Percentiles rank a stretch among this genome's conserved stretches.
Conservation (phyloP, 2,113 vertebrate species). For the Pterocles orientalis region DNA sequence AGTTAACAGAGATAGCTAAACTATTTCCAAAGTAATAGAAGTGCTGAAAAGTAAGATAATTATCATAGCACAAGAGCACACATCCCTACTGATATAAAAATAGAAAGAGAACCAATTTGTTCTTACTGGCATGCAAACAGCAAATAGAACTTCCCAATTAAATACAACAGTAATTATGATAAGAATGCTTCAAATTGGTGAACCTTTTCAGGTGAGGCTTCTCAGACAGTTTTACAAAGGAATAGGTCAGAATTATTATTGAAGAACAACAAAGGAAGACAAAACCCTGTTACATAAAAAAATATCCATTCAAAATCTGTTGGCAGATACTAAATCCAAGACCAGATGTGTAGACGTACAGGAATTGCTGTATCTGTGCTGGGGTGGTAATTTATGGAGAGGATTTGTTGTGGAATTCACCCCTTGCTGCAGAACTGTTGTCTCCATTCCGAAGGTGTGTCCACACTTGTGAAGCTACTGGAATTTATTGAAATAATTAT, state of each 20-base stretch:
- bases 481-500: constrained; percentile 46
- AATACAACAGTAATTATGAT: background rate
- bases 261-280: background rate
- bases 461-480: constrained; percentile 6
- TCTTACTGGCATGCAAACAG: background rate
- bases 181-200: background rate
- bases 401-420: constrained; percentile 25
- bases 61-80: background rate
- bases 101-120: background rate
- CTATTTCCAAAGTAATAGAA: background rate
- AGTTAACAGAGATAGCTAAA: background rate
- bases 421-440: background rate
- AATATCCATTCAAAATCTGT: background rate
- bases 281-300: background rate
- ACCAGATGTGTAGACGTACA: background rate
- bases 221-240: background rate
- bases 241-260: background rate
- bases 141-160: background rate
- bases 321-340: background rate
- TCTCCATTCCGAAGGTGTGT: background rate
- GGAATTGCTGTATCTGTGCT: background rate
- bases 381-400: background rate
- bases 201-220: background rate
- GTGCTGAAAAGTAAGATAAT: background rate
- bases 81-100: background rate